Evolutionary conservation across 1,140 invertebrate species (phyloP).

Genomic region (Globodera ellingtonae): DNA sequence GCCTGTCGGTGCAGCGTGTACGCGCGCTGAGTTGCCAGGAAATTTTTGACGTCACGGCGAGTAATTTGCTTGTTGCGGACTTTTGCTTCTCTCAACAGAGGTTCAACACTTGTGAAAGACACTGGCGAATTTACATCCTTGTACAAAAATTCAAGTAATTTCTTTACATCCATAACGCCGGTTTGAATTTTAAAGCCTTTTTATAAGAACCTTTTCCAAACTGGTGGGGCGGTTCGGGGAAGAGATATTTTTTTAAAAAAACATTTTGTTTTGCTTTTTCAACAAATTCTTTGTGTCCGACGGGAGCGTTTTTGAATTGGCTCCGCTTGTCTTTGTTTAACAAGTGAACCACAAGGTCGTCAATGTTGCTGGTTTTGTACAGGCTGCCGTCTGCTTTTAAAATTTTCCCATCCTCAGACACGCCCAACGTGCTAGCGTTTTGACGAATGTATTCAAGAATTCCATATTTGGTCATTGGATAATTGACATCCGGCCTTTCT

Average conservation of each 20-base stretch:
- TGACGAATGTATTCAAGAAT: neutral
- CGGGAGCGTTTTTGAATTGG: neutral
- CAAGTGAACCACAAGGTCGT: neutral
- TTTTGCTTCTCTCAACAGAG: slow-evolving; percentile 19
- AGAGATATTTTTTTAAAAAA: neutral
- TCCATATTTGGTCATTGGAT: neutral
- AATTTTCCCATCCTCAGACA: neutral
- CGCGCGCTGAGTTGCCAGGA: slow-evolving; percentile 30
- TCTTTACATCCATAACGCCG: neutral
- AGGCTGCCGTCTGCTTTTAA: neutral
- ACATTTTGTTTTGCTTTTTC: neutral
- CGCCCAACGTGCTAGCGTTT: neutral
- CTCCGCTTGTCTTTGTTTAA: too few species aligned
- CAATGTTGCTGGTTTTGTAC: neutral
- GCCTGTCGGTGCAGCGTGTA: slow-evolving; percentile 38
- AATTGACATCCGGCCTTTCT: neutral
- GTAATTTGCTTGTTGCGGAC: slow-evolving; percentile 1
- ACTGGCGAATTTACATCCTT: slow-evolving; percentile 28
- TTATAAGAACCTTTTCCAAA: neutral
- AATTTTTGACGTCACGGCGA: slow-evolving; percentile 17
- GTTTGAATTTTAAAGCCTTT: neutral
- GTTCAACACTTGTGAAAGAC: slow-evolving; percentile 21
- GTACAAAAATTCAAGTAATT: slow-evolving; percentile 14
- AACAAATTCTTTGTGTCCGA: neutral
- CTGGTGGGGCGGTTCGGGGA: neutral